Conservation (phyloP, 2,113 vertebrate genomes). For the Microtus oregoni region DNA sequence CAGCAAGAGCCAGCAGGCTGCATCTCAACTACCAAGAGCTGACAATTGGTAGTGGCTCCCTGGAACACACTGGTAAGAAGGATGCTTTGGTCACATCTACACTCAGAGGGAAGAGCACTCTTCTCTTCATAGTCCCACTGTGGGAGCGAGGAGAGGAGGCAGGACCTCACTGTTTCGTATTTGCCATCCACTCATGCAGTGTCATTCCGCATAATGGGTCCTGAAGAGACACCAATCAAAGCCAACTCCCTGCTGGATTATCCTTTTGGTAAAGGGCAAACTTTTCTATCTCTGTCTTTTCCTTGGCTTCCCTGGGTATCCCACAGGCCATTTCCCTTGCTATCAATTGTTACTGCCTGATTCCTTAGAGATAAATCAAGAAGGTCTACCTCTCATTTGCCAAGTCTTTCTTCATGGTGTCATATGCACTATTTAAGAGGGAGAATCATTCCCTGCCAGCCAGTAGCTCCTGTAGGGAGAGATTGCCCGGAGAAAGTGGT, state of each 20-base stretch:
- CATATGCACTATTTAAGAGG: neutral
- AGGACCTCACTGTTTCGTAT: neutral
- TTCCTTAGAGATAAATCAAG: constrained; percentile 59
- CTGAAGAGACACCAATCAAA: constrained; percentile 68
- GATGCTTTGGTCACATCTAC: neutral
- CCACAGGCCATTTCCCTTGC: constrained; percentile 54
- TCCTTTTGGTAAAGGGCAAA: constrained; percentile 66
- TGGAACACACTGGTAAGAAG: neutral
- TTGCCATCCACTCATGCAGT: neutral
- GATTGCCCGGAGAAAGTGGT: neutral
- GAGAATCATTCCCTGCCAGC: too few species aligned
- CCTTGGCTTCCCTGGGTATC: constrained; percentile 56
- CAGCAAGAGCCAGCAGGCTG: neutral
- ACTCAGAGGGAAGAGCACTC: neutral
- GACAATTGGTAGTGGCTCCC: neutral
- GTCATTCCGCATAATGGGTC: constrained; percentile 20
- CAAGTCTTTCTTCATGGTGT: neutral
- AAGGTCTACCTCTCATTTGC: neutral
- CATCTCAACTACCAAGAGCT: constrained; percentile 25
- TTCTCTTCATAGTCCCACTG: neutral
- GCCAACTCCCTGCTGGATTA: constrained; percentile 63
- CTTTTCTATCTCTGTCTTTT: constrained; percentile 66
- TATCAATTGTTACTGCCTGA: constrained; percentile 56
- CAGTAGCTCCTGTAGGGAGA: neutral
- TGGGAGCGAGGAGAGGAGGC: neutral